These are phyloP conservation scores for Battus philenor DNA, from an alignment of 1,140 invertebrate species.

Conservation along the genomic window DNA sequence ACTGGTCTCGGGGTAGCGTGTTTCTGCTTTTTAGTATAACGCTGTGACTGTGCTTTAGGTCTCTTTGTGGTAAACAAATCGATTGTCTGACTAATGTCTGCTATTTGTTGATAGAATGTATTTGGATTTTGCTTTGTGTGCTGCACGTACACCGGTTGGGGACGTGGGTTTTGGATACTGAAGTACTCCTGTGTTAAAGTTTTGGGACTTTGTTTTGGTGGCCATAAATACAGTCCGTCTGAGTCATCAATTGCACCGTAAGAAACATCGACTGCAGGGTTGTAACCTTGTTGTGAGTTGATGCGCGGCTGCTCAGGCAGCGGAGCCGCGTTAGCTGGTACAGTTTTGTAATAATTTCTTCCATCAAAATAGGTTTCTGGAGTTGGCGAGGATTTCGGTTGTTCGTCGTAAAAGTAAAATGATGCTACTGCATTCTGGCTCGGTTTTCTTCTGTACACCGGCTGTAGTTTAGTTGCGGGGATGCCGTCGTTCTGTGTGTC, in stretches of 20 bases:
- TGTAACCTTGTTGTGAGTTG: conserved; percentile 48
- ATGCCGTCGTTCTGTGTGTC: conserved; percentile 74
- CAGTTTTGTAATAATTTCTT: conserved; percentile 69
- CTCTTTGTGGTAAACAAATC: conserved; percentile 72
- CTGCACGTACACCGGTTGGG: conserved; percentile 52
- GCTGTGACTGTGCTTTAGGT: conserved; percentile 63
- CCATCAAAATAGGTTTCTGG: conserved; percentile 64
- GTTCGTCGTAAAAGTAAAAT: conserved; percentile 78
- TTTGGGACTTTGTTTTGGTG: conserved; percentile 72
- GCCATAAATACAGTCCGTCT: conserved; percentile 65
- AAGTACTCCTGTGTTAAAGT: conserved; percentile 72
- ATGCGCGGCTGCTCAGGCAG: conserved; percentile 35
- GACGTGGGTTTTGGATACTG: conserved; percentile 65
- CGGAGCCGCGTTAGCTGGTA: conserved; percentile 41
- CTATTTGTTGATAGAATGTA: conserved; percentile 74
- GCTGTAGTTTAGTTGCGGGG: conserved; percentile 73
- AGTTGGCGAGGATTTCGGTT: conserved; percentile 57
- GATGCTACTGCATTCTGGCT: conserved; percentile 72
- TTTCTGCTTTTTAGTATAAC: conserved; percentile 57
- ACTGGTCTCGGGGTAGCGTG: conserved; percentile 56
- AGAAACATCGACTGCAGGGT: conserved; percentile 56
- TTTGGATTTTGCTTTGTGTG: conserved; percentile 59
- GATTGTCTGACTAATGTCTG: conserved; percentile 74
- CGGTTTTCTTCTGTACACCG: conserved; percentile 62
- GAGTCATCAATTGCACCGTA: conserved; percentile 67